phyloP scores from a whole-genome alignment of 1,140 invertebrate genomes.

The Anastrepha obliqua region DNA sequence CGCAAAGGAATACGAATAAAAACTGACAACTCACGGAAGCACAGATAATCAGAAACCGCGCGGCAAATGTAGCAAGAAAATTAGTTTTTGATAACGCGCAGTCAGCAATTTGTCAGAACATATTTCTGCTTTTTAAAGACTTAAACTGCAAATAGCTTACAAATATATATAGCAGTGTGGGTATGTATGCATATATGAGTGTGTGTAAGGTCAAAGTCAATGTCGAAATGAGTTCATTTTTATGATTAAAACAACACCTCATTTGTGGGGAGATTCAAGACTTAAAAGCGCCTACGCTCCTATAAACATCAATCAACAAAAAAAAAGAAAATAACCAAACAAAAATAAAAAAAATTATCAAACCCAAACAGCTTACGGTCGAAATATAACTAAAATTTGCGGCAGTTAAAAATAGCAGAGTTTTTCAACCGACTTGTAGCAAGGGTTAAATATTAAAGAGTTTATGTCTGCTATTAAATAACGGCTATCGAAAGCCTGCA shows the following conservation, averaged over 20 bases:
- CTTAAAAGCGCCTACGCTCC: not conserved
- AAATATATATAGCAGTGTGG: not conserved
- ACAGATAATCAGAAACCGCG: not conserved
- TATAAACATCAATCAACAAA: not conserved
- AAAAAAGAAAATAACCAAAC: not conserved
- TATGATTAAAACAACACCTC: not conserved
- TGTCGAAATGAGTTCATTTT: not conserved
- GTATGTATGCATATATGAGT: not conserved
- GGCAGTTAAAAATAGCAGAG: too few relatives aligned
- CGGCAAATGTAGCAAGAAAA: not conserved
- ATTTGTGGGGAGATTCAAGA: not conserved
- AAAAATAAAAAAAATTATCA: too few relatives aligned
- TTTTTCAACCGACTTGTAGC: too few relatives aligned
- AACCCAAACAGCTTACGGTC: too few relatives aligned
- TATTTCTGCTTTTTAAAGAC: not conserved
- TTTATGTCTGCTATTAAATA: constrained; percentile 3
- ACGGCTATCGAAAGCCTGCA: not conserved
- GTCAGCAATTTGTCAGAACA: not conserved
- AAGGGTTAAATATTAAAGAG: not conserved
- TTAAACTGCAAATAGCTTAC: not conserved
- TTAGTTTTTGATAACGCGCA: not conserved
- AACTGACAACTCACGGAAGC: not conserved
- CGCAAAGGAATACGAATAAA: not conserved
- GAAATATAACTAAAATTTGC: too few relatives aligned
- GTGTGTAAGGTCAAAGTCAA: constrained; percentile 21